A percentile compares a stretch with the other conserved stretches of the same genome.
Conservation (phyloP, 2,797 vertebrate genomes). For the Tarsius wallacei region DNA sequence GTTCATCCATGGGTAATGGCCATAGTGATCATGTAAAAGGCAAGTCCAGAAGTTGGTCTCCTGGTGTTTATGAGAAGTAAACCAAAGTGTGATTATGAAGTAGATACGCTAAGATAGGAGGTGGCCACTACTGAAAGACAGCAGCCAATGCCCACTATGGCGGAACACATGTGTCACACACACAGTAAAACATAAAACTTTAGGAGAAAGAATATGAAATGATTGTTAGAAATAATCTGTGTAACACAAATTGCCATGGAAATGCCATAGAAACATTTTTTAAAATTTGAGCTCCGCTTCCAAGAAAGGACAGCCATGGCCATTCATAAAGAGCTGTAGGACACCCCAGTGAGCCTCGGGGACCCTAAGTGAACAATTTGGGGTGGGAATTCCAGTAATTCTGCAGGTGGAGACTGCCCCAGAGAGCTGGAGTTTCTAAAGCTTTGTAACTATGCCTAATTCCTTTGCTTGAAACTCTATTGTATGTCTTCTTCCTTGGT, state of each 20-base stretch:
- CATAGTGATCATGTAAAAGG: not conserved
- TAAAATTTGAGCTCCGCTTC: not conserved
- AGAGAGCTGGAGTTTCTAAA: not conserved
- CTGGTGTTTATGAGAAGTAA: not conserved
- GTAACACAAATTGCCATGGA: not conserved
- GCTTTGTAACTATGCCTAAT: not conserved
- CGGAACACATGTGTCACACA: not conserved
- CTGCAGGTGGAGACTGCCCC: too few species aligned
- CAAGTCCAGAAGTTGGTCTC: not conserved
- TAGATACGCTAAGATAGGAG: not conserved
- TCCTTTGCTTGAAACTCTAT: not conserved
- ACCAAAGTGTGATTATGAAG: rapidly evolving
- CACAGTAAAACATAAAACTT: not conserved
- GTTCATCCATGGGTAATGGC: not conserved
- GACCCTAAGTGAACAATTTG: rapidly evolving
- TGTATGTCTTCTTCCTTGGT: not conserved
- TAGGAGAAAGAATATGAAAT: not conserved
- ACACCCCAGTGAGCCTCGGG: not conserved
- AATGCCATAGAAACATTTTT: not conserved
- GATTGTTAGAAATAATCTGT: not conserved
- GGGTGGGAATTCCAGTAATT: too few species aligned
- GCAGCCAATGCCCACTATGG: rapidly evolving
- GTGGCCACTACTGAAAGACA: not conserved
- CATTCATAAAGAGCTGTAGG: not conserved
- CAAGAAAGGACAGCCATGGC: not conserved